Percentiles rank a stretch among this genome's conserved stretches.
phyloP scores from a whole-genome alignment of 2,888 invertebrate species.

The Octonoba sinensis region DNA sequence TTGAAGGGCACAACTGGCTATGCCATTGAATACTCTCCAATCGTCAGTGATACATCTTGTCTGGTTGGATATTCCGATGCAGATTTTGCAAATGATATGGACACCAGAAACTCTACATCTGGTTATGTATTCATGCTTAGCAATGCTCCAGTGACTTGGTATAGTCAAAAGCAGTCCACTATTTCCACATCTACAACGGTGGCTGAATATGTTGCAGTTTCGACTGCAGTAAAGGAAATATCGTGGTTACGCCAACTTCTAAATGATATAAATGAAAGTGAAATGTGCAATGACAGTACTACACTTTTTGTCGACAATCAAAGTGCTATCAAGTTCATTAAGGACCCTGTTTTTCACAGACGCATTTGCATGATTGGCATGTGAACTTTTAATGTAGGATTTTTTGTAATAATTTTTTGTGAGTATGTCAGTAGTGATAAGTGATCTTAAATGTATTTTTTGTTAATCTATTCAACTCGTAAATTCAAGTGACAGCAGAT shows the following conservation, averaged over 20 bases:
- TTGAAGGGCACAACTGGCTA: slow-evolving; percentile 15
- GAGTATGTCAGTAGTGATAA: too few relatives aligned
- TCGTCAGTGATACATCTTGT: background rate
- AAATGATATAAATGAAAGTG: slow-evolving; percentile 14
- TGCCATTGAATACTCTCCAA: slow-evolving; percentile 1
- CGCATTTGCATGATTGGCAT: too few relatives aligned
- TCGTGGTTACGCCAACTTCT: slow-evolving; percentile 20
- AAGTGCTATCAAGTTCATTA: background rate
- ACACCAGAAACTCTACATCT: slow-evolving; percentile 58
- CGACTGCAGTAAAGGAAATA: slow-evolving; percentile 19
- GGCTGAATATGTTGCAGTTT: too few relatives aligned
- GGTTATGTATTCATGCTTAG: slow-evolving; percentile 8
- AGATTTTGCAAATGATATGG: too few relatives aligned
- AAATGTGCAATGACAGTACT: background rate
- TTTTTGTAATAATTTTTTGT: too few relatives aligned
- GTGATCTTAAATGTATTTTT: too few relatives aligned
- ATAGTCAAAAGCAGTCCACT: slow-evolving; percentile 13
- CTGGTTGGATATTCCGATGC: too few relatives aligned
- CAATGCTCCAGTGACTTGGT: slow-evolving; percentile 19
- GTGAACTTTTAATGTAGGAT: too few relatives aligned
- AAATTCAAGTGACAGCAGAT: too few relatives aligned
- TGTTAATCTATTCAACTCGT: too few relatives aligned
- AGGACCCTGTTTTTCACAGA: background rate
- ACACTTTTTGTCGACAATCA: slow-evolving; percentile 64
- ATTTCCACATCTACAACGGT: slow-evolving; percentile 29